A percentile compares a stretch with the other conserved stretches of the same genome.
Evolutionary conservation across 2,888 invertebrate genomes (phyloP).

Genomic region (Shargacucullia verbasci): DNA sequence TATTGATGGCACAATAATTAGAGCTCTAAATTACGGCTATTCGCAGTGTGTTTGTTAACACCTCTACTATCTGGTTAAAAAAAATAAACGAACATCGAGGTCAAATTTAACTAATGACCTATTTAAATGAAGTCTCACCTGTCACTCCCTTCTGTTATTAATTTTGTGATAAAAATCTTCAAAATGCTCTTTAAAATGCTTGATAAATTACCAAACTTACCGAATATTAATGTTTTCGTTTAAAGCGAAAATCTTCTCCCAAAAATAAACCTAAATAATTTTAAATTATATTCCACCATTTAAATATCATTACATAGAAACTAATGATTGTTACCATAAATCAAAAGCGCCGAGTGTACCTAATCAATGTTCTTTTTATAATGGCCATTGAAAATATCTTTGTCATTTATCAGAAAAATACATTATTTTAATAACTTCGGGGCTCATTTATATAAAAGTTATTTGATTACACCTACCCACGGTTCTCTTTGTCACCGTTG

Average conservation of each 20-base stretch:
- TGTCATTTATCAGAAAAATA: not conserved
- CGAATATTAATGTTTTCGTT: not conserved
- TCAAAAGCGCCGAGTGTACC: no score
- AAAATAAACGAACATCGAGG: no score
- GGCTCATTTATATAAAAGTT: not conserved
- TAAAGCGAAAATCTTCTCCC: not conserved
- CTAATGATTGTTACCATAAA: no score
- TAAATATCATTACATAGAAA: not conserved
- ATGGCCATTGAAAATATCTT: not conserved
- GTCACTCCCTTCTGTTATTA: not conserved
- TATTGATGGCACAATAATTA: no score
- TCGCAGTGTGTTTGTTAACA: no score
- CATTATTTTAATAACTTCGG: not conserved
- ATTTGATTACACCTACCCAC: not conserved
- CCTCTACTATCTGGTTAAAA: no score
- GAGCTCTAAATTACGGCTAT: no score
- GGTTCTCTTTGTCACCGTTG: slow-evolving; percentile 5
- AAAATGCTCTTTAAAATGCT: not conserved
- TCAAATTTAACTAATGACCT: no score
- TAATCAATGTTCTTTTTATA: no score
- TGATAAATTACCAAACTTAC: not conserved
- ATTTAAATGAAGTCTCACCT: no score
- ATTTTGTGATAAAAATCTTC: not conserved
- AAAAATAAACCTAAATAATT: not conserved
- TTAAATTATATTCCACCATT: not conserved